Evolutionary conservation across 1,140 invertebrate genomes (phyloP), one percentile per base, ranked within the genome.

Genomic region (Aricia agestis): DNA sequence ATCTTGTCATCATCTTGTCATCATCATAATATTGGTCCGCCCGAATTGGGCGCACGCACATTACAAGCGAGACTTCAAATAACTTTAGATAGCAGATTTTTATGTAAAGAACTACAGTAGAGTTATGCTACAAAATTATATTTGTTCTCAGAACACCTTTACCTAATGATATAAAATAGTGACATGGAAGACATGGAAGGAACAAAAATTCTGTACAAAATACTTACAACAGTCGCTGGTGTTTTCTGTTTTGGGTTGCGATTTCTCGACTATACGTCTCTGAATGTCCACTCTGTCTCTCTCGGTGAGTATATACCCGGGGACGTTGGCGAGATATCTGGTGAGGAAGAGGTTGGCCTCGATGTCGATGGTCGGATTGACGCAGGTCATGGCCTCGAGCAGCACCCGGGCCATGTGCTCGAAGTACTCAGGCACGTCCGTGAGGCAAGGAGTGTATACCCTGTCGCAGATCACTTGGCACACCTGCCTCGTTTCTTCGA

Each of bases 351-450:
- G 36, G 57, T 80, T 75, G 9, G 81, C 82, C 0, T 86, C 81
- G 0, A 79, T 66, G 6, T 89, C 74, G 6, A 91, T 70, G 0
- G 83, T 81, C 0, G 92, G 90, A 75, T 89, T 91, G 18, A 88
- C 75, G 36, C 72, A 81, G 86, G 88, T 92, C 75, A 93, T 73
- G 1, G 91, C 92, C n/a, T 92, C 81, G 5, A 93, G 72, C 75
- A 93, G 84, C 0, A 85, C 84, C 0, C 83, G 75, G 0, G 89
- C 76, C 88, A 92, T 89, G 72, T 90, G 87, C 71, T 90, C 84
- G 76, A 93, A 93, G 72, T 92, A 86, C 70, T 91, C 84, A 0
- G 92, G 89, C 9, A 92, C 92, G 31, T 89, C 84, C n/a, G 80
- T 77, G 11, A 93, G 69, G 18, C 78, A 83, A 0, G 92, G 92